A percentile compares a stretch with the other conserved stretches of the same genome.
Conservation (phyloP, 2,113 vertebrate genomes). For the Progne subis region DNA sequence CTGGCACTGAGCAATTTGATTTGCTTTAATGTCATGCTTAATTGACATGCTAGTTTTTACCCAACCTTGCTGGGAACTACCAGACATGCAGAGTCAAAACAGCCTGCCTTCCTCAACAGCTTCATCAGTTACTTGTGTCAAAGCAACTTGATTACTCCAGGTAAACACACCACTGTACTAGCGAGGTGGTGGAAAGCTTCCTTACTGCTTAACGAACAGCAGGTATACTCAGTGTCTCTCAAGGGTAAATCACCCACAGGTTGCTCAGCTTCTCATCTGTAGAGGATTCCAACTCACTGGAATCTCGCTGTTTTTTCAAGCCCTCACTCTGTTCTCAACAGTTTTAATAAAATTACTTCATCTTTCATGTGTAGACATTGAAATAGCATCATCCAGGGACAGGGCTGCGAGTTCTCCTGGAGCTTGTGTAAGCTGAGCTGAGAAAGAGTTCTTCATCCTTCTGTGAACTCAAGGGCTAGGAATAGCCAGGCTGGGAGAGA, state of each 20-base stretch:
- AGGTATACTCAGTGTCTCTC: neutral
- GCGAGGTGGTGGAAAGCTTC: neutral
- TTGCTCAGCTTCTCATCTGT: neutral
- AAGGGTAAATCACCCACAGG: neutral
- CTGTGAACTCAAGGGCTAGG: neutral
- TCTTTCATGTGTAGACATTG: neutral
- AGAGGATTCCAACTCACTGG: neutral
- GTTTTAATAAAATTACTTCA: neutral
- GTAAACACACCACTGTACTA: neutral
- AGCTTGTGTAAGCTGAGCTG: neutral
- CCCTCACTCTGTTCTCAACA: neutral
- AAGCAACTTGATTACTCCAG: constrained; percentile 26
- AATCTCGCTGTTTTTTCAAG: neutral
- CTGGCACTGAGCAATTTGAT: neutral
- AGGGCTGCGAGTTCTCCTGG: neutral
- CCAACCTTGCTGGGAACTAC: neutral
- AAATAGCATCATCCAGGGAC: neutral
- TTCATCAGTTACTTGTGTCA: constrained; percentile 12
- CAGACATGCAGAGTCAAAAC: constrained; percentile 41
- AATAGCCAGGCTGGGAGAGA: neutral
- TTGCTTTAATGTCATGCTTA: neutral
- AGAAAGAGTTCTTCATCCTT: neutral
- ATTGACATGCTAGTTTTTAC: neutral
- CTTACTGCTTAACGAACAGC: neutral
- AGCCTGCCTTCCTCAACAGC: constrained; percentile 9